Percentiles rank a stretch among this genome's conserved stretches.
Conservation (phyloP, 2,113 vertebrate genomes). For the Lanius ludovicianus region DNA sequence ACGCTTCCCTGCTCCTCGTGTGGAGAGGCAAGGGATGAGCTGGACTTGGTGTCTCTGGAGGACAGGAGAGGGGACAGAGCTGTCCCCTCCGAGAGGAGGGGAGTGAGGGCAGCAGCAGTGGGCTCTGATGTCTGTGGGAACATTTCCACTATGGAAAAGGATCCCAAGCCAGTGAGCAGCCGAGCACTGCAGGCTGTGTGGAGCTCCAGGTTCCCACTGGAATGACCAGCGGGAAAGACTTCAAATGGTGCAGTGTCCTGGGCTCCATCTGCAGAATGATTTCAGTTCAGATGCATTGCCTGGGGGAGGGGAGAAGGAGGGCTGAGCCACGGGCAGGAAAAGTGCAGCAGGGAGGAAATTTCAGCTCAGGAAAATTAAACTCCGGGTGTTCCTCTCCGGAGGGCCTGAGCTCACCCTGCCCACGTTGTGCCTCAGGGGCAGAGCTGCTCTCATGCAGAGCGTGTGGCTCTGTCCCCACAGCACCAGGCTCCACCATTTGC, state of each 20-base stretch:
- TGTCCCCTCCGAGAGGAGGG: accelerated
- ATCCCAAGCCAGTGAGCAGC: accelerated
- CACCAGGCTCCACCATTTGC: accelerated
- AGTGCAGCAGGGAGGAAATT: not conserved
- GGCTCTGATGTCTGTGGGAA: not conserved
- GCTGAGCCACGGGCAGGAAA: not conserved
- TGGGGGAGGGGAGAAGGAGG: not conserved
- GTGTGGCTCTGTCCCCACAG: accelerated
- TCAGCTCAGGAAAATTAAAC: not conserved
- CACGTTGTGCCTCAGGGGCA: accelerated
- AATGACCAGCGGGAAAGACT: accelerated
- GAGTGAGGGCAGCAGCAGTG: not conserved
- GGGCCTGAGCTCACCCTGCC: not conserved
- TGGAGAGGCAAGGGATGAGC: not conserved
- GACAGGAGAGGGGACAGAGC: not conserved
- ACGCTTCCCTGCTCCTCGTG: not conserved
- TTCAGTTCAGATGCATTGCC: not conserved
- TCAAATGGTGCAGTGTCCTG: accelerated
- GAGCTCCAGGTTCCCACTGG: not conserved
- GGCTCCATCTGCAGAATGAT: not conserved
- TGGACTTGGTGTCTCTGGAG: not conserved
- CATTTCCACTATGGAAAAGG: not conserved
- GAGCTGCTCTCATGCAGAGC: not conserved
- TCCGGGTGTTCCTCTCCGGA: not conserved
- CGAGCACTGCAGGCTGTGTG: accelerated